phyloP scores from a whole-genome alignment of 2,888 invertebrate genomes.

The Eretmocerus hayati region DNA sequence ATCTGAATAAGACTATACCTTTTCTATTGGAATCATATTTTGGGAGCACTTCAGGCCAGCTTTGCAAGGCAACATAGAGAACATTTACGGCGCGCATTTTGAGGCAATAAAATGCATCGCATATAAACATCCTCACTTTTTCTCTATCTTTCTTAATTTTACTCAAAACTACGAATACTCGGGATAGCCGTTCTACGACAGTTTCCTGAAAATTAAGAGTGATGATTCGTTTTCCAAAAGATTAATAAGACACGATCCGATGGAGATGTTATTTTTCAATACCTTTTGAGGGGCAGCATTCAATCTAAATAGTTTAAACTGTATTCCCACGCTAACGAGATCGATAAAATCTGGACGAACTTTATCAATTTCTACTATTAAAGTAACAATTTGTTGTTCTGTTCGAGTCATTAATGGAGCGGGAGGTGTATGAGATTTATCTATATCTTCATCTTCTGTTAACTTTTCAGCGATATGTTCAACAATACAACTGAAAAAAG shows the following conservation, averaged over 20 bases:
- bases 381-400: slow-evolving; percentile 44
- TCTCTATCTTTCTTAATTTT: slow-evolving; percentile 44
- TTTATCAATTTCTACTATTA: slow-evolving; percentile 41
- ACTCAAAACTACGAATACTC: slow-evolving; percentile 32
- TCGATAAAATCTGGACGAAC: slow-evolving; percentile 28
- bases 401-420: slow-evolving; percentile 47
- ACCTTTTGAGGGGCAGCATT: slow-evolving; percentile 20
- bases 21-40: slow-evolving; percentile 28
- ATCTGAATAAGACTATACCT: too few relatives aligned
- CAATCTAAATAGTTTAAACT: slow-evolving; percentile 32
- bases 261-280: too few relatives aligned
- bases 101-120: slow-evolving; percentile 47
- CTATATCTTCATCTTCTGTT: slow-evolving; percentile 33
- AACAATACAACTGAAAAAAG: slow-evolving; percentile 32
- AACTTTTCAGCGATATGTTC: slow-evolving; percentile 25
- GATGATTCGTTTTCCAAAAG: too few relatives aligned
- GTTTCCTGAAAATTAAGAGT: slow-evolving; percentile 24
- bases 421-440: slow-evolving; percentile 43
- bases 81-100: slow-evolving; percentile 40
- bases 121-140: slow-evolving; percentile 45
- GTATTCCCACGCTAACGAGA: slow-evolving; percentile 30
- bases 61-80: slow-evolving; percentile 43
- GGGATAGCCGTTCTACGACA: slow-evolving; percentile 28
- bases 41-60: slow-evolving; percentile 49
- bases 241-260: too few relatives aligned